phyloP scores from a whole-genome alignment of 2,888 invertebrate genomes.

The Aromia moschata region DNA sequence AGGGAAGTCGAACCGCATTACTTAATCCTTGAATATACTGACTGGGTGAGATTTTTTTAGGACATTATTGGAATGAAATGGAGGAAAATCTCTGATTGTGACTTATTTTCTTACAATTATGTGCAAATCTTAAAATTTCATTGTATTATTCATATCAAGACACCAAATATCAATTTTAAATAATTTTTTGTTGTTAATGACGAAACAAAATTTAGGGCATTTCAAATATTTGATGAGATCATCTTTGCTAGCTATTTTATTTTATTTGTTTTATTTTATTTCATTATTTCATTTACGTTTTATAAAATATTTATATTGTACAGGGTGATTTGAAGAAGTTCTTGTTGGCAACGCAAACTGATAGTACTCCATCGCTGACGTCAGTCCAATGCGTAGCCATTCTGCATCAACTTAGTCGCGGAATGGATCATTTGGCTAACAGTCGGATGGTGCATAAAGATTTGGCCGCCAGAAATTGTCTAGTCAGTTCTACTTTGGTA shows the following conservation, averaged over 20 bases:
- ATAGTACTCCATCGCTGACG: slow-evolving; percentile 70
- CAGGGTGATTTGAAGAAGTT: slow-evolving; percentile 94
- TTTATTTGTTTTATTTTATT: no score
- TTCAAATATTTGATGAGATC: no score
- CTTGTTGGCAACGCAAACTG: slow-evolving; percentile 73
- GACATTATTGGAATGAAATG: not conserved
- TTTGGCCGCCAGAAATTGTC: slow-evolving; percentile 90
- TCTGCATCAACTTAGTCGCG: slow-evolving; percentile 81
- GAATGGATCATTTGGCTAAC: slow-evolving; percentile 81
- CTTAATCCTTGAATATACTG: slow-evolving; percentile 89
- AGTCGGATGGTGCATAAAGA: slow-evolving; percentile 87
- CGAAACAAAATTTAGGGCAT: no score
- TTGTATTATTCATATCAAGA: no score
- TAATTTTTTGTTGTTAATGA: no score
- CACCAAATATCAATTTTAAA: no score
- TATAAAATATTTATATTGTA: slow-evolving; percentile 42
- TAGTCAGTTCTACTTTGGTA: slow-evolving; percentile 82
- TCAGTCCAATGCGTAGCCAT: slow-evolving; percentile 74
- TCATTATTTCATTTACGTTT: no score
- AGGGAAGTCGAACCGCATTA: slow-evolving; percentile 87
- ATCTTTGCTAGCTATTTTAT: no score
- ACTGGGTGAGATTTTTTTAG: no score
- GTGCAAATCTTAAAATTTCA: no score
- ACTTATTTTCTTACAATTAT: no score
- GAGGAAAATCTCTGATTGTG: no score